Conservation (phyloP, 2,888 invertebrate species). For the Serrognathus titanus region DNA sequence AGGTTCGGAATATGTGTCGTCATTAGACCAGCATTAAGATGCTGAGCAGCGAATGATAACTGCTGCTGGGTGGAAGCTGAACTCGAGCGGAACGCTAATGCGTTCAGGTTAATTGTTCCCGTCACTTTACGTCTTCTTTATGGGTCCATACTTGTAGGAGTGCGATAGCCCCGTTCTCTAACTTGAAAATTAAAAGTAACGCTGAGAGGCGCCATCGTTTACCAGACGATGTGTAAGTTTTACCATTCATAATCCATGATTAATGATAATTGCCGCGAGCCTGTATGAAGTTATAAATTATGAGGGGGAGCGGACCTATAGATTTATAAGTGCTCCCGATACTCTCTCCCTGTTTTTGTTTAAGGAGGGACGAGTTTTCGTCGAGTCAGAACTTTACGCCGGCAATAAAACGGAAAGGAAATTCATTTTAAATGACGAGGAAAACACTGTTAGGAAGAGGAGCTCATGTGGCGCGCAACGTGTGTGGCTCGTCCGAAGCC, state of each 20-base stretch:
- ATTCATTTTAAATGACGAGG: conserved; percentile 30
- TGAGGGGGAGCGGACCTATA: conserved; percentile 29
- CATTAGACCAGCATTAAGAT: conserved; percentile 35
- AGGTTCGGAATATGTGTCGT: conserved; percentile 27
- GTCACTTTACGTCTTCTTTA: conserved; percentile 33
- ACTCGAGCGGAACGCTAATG: conserved; percentile 30
- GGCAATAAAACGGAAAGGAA: conserved; percentile 21
- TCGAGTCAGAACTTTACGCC: conserved; percentile 32
- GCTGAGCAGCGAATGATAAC: conserved; percentile 33
- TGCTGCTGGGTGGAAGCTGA: conserved; percentile 24
- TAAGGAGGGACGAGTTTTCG: conserved; percentile 32
- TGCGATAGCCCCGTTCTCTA: background rate
- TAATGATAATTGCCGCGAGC: conserved; percentile 46
- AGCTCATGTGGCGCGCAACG: conserved; percentile 10
- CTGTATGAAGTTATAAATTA: conserved; percentile 46
- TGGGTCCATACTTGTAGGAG: conserved; percentile 14
- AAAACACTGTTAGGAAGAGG: conserved; percentile 13
- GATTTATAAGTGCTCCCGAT: conserved; percentile 29
- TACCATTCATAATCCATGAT: conserved; percentile 48
- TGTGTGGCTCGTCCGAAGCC: conserved; percentile 1
- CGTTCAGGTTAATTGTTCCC: conserved; percentile 36
- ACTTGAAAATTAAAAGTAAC: conserved; percentile 38
- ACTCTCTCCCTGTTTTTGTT: conserved; percentile 38
- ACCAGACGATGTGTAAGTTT: conserved; percentile 44
- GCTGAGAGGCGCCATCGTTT: conserved; percentile 22